Percentiles rank a stretch among this genome's conserved stretches.
Evolutionary conservation across 2,113 vertebrate genomes (phyloP).

Genomic region (Thomomys bottae): DNA sequence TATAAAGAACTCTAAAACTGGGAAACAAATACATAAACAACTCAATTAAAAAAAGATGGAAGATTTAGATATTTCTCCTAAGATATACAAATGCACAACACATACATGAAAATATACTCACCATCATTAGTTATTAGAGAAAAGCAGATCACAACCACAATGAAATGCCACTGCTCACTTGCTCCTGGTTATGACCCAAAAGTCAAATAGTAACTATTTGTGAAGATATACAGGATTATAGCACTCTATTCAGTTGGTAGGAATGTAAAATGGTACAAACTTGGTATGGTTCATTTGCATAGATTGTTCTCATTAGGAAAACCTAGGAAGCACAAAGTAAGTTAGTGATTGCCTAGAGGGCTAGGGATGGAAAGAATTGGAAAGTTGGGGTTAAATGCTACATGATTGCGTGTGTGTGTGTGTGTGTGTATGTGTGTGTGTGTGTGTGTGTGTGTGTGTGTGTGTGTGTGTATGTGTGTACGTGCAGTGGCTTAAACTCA

Average conservation of each 20-base stretch:
- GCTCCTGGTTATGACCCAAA: not conserved
- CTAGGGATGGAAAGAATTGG: not conserved
- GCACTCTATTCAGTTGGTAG: not conserved
- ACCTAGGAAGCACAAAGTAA: not conserved
- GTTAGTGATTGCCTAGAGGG: not conserved
- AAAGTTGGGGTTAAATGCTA: not conserved
- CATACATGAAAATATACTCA: conserved; percentile 31
- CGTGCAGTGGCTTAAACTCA: no score
- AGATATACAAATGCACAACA: not conserved
- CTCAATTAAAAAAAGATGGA: not conserved
- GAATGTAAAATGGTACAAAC: not conserved
- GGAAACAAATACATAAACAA: not conserved
- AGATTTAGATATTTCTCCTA: not conserved
- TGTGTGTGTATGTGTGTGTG: no score
- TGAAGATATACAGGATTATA: not conserved
- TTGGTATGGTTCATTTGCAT: not conserved
- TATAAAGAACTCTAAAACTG: not conserved
- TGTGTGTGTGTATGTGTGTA: no score
- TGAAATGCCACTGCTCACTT: not conserved
- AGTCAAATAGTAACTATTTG: not conserved
- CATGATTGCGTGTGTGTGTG: no score
- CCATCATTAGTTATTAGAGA: not conserved
- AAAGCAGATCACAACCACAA: conserved; percentile 10
- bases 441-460: no score
- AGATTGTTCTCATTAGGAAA: not conserved